Percentiles rank a stretch among this genome's conserved stretches.
phyloP scores from a whole-genome alignment of 1,140 invertebrate species.

The Cydia fagiglandana region DNA sequence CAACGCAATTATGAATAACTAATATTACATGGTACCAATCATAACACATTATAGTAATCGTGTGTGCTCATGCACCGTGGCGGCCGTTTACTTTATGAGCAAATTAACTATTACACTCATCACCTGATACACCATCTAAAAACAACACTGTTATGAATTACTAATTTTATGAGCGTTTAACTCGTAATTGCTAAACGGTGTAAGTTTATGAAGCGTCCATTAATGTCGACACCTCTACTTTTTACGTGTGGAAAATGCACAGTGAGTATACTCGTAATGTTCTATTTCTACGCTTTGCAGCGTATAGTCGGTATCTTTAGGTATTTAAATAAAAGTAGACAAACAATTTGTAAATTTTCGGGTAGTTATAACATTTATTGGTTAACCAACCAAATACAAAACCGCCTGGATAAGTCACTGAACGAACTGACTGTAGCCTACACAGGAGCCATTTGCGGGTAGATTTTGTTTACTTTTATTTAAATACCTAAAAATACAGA shows the following conservation, averaged over 20 bases:
- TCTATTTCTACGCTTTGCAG: neutral
- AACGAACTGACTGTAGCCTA: too few species aligned
- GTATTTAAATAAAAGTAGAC: too few species aligned
- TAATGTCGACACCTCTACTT: conserved; percentile 34
- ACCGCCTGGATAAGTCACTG: too few species aligned
- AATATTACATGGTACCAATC: conserved; percentile 3
- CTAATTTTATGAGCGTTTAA: conserved; percentile 63
- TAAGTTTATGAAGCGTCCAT: conserved; percentile 67
- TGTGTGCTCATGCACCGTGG: conserved; percentile 57
- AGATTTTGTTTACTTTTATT: too few species aligned
- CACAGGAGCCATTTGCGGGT: too few species aligned
- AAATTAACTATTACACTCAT: conserved; percentile 66
- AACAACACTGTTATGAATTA: conserved; percentile 71
- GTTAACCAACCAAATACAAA: too few species aligned
- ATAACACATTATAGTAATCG: neutral
- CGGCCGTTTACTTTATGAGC: conserved; percentile 64
- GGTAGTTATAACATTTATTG: too few species aligned
- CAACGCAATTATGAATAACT: conserved; percentile 32
- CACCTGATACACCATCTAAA: conserved; percentile 67
- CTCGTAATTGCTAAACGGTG: conserved; percentile 57
- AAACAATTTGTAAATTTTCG: too few species aligned
- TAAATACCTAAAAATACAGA: too few species aligned
- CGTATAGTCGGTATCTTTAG: too few species aligned
- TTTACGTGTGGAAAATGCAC: neutral
- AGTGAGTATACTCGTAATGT: neutral